Conservation (phyloP, 1,140 invertebrate species). For the Episyrphus balteatus region DNA sequence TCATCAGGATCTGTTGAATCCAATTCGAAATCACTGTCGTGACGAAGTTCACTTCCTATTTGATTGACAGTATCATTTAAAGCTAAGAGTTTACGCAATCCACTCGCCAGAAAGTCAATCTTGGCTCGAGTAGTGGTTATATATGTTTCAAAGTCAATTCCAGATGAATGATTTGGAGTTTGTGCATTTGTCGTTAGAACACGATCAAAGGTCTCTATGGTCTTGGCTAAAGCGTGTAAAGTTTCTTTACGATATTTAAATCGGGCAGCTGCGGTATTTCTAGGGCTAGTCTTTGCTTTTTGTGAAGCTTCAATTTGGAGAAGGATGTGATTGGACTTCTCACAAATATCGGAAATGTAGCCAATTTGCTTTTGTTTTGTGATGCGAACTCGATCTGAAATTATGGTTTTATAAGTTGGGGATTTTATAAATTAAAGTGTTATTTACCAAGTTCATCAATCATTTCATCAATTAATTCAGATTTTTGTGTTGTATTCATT, state of each 20-base stretch:
- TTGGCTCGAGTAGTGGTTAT: constrained; percentile 8
- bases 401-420: constrained; percentile 1
- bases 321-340: constrained; percentile 24
- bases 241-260: constrained; percentile 11
- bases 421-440: background rate
- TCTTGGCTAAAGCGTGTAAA: constrained; percentile 14
- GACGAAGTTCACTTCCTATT: constrained; percentile 5
- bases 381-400: constrained; percentile 9
- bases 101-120: constrained; percentile 17
- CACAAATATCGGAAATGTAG: constrained; percentile 20
- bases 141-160: constrained; percentile 5
- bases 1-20: constrained; percentile 3
- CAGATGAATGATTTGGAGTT: constrained; percentile 4
- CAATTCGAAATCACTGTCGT: background rate
- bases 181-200: constrained; percentile 8
- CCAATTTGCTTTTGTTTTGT: constrained; percentile 10
- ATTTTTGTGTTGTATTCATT: constrained; percentile 11
- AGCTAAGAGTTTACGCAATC: constrained; percentile 21
- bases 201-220: constrained; percentile 18
- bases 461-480: constrained; percentile 19
- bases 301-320: constrained; percentile 18
- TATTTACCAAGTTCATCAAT: constrained; percentile 24
- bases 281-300: constrained; percentile 2
- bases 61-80: constrained; percentile 17
- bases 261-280: constrained; percentile 1